Evolutionary conservation across 2,113 vertebrate species (phyloP), one percentile per base, ranked within the genome.

Genomic region (Lutjanus erythropterus): DNA sequence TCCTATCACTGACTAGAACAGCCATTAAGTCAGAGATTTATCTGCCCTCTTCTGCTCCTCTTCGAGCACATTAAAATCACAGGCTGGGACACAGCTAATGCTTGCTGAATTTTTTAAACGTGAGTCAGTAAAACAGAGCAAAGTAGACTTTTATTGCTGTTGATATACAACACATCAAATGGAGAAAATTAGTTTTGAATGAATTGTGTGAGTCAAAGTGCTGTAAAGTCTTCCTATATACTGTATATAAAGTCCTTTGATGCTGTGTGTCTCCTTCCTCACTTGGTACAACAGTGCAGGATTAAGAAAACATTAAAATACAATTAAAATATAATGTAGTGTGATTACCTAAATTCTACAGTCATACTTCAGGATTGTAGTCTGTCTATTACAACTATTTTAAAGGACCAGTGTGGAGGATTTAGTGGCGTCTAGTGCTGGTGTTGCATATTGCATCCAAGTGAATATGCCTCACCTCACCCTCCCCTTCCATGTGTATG

Each of bases 11-110:
- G 25, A 66, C 5, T 56, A 47, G 74, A 81, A 44, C 19, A 53
- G 6, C n/a, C 47, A 64, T 67, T 52, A 78, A 68, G 27, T 31
- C 56, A 62, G 29, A 69, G 65, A 85, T 70, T 42, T 60, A 55
- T 79, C 50, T 35, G n/a, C 35, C 23, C 35, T 75, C 44, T 35
- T 42, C 52, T 60, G 69, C 37, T 37, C 47, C 74, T 73, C 15
- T n/a, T n/a, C n/a, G n/a, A n/a, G n/a, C n/a, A 44, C 42, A 72
- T 80, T 67, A 61, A 83, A 87, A 55, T 33, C 58, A 79, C 85
- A 87, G 37, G 53, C 42, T 15, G 9, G 29, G 39, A 42, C 2
- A 37, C 19, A 67, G 46, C 19, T 55, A 15, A 21, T 46, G 41
- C 12, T 31, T 12, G 2, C 31, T 68, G 23, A 70, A 68, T 19